Conservation (phyloP, 2,113 vertebrate genomes). For the Anolis sagrei region DNA sequence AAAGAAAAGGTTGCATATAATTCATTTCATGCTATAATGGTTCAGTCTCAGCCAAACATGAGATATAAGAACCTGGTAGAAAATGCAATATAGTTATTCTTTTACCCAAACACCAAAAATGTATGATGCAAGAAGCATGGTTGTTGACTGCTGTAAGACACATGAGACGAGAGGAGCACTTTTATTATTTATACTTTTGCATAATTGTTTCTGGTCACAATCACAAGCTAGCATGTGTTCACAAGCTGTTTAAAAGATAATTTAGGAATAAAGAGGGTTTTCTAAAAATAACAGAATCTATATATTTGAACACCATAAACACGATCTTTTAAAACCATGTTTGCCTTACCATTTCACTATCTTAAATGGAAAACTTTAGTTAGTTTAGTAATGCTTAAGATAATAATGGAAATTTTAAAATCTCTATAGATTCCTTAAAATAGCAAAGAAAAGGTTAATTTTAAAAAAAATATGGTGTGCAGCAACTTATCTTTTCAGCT, state of each 20-base stretch:
- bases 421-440: slow-evolving; percentile 45
- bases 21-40: slow-evolving; percentile 80
- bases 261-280: slow-evolving; percentile 65
- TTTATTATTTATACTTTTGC: slow-evolving; percentile 72
- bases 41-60: slow-evolving; percentile 77
- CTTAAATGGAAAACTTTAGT: not conserved
- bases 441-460: slow-evolving; percentile 48
- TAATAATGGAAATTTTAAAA: not conserved
- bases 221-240: slow-evolving; percentile 80
- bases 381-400: not conserved
- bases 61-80: slow-evolving; percentile 75
- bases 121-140: slow-evolving; percentile 67
- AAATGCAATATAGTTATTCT: slow-evolving; percentile 72
- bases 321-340: slow-evolving; percentile 64
- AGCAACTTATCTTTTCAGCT: slow-evolving; percentile 50
- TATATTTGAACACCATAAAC: slow-evolving; percentile 70
- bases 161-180: slow-evolving; percentile 68
- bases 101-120: slow-evolving; percentile 71
- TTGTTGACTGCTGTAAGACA: slow-evolving; percentile 73
- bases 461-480: slow-evolving; percentile 47
- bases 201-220: slow-evolving; percentile 80
- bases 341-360: not conserved
- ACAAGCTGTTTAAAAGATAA: slow-evolving; percentile 79
- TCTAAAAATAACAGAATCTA: slow-evolving; percentile 43
- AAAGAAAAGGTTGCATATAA: slow-evolving; percentile 75